Evolutionary conservation across 1,140 invertebrate genomes (phyloP), one percentile per base, ranked within the genome.

Genomic region (Cepaea nemoralis): DNA sequence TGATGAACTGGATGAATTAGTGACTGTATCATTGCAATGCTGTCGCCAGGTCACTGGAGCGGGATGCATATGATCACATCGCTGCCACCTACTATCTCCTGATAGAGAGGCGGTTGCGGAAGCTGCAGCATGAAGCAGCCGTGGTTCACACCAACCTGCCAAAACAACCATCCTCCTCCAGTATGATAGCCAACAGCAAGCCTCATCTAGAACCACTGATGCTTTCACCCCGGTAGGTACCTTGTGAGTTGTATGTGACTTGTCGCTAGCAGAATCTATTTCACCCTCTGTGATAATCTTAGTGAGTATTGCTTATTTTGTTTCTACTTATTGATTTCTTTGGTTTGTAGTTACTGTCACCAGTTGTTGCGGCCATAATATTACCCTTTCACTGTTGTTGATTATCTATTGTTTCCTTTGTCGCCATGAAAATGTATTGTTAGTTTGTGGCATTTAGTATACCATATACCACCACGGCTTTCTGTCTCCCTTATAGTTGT

Each of bases 21-120:
- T n/a, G n/a, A n/a, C n/a, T n/a, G n/a, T n/a, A n/a, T n/a, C n/a
- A 19, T 10, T 31, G 33, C 59, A 63, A 31, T 19, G 12, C 86
- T 73, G 63, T 71, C 93, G 93, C 24, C 89, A 97, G 96, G 85
- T 95, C 97, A 77, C 92, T 99, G 83, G 97, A 98, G 88, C 96
- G 95, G 90, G 97, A 99, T 93, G 96, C 97, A 88, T 99, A 99
- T 92, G 98, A 98, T 92, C 97, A 99, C 91, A 96, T 99, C 85
- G 99, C 98, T 42, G 98, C 98, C 39, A 99, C 98, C 40, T 99
- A 99, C 93, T 99, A 97, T 93, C 93, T 99, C 85, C 92, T 99
- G 83, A 97, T 97, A 33, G 98, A 99, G 92, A 92, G 97, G 81
- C 97, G 97, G 91, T 92, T 98, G 33, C 87, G 93, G 94, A 89